Conservation (phyloP, 2,113 vertebrate species). For the Macrotus californicus region DNA sequence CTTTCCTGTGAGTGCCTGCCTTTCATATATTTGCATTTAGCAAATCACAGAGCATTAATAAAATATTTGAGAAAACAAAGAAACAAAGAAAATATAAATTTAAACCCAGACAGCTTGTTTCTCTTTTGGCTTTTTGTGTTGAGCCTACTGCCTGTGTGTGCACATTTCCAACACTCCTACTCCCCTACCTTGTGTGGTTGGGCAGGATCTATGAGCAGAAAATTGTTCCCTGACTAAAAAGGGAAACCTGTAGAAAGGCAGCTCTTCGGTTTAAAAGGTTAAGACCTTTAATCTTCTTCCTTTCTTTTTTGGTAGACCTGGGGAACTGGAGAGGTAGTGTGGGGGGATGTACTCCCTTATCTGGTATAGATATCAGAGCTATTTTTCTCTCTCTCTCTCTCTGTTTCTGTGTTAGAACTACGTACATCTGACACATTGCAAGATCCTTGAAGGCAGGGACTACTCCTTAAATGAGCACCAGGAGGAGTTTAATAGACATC, state of each 20-base stretch:
- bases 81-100: not conserved
- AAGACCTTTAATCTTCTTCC: not conserved
- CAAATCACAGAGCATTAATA: not conserved
- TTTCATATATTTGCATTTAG: conserved; percentile 14
- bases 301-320: not conserved
- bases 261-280: not conserved
- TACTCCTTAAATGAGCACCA: not conserved
- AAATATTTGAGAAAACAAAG: conserved; percentile 2
- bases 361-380: not conserved
- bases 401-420: not conserved
- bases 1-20: not conserved
- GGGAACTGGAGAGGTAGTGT: not conserved
- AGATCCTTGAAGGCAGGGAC: not conserved
- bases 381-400: no score
- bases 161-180: not conserved
- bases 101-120: not conserved
- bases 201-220: not conserved
- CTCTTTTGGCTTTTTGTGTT: not conserved
- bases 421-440: not conserved
- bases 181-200: not conserved
- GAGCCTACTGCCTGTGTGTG: accelerated
- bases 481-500: not conserved
- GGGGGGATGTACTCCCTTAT: not conserved
- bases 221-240: not conserved
- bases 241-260: not conserved